Evolutionary conservation across 2,113 vertebrate species (phyloP), one percentile per base, ranked within the genome.

Genomic region (Irena cyanogastra): DNA sequence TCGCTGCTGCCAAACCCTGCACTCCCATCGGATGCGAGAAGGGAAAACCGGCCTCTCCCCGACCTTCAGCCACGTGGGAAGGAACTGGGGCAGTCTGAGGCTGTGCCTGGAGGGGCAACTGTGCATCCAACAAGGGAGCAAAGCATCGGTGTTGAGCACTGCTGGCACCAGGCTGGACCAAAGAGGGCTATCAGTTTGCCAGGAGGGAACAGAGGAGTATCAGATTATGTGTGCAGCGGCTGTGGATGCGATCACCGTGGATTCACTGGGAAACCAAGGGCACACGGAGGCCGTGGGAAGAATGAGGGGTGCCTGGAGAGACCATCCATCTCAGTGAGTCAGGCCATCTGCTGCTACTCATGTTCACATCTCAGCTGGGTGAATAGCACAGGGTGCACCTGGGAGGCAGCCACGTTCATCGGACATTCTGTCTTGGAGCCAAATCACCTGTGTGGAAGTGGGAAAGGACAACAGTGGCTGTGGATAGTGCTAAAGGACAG

Each of bases 21-120:
- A 11, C 14, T 79, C 23, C 33, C 93, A 68, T 89, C 20, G 0
- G 21, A 68, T 31, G 35, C 0, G 0, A 8, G 16, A 70, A 83
- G 53, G 64, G 56, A 77, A 95, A 91, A 39, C 22, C 12, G 28
- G 11, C 64, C 31, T 72, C 76, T 86, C 42, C n/a, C 45, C 52
- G 70, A 75, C 74, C 35, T 76, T 45, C 1, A 2, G 16, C 47
- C 35, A 60, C 1, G 0, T 6, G 42, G 35, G 35, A 45, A 28
- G 26, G 15, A 39, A 16, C 42, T 44, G 53, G 33, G 35, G 27
- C 28, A 72, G 10, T 10, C 14, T 3, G 1, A 26, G 8, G 26
- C 33, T 69, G 27, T 42, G 63, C 31, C 50, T 80, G 30, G 23
- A 84, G 35, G 6, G 44, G 13, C n/a, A 76, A 7, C 5, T 50